Percentiles rank a stretch among this genome's conserved stretches.
These are phyloP conservation scores for Gopherus flavomarginatus DNA, from an alignment of 2,113 vertebrate genomes.

Conservation along the genomic window DNA sequence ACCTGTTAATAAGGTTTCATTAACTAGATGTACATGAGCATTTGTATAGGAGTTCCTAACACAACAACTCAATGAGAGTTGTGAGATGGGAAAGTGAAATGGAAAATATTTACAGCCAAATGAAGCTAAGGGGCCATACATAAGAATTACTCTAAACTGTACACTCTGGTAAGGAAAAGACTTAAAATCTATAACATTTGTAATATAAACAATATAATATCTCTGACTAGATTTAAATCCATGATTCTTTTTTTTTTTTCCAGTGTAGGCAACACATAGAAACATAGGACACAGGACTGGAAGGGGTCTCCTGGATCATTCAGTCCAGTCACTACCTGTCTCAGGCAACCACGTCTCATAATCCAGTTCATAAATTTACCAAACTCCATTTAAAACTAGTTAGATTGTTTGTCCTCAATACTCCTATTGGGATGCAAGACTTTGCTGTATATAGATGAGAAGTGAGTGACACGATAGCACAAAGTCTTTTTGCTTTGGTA, in stretches of 20 bases:
- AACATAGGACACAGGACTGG: background rate
- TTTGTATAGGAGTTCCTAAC: background rate
- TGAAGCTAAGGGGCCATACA: fast-evolving
- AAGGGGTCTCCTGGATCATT: background rate
- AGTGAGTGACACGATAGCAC: background rate
- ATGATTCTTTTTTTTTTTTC: background rate
- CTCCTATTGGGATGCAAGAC: too few species aligned
- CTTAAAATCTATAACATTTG: background rate
- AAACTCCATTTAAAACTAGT: background rate
- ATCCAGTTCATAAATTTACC: background rate
- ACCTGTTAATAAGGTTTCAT: background rate
- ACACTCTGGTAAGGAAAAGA: background rate
- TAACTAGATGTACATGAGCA: background rate
- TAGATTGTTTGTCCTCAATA: background rate
- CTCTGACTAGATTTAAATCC: background rate
- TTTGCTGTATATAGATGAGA: background rate
- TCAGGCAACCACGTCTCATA: background rate
- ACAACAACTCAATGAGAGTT: background rate
- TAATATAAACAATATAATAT: background rate
- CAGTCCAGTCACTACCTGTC: background rate
- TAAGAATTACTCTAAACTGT: background rate
- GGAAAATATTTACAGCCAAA: background rate
- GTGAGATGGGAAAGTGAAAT: background rate
- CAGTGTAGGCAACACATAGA: background rate
- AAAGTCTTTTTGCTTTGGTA: slow-evolving; percentile 3